These are phyloP conservation scores for Nasonia longicornis DNA, from an alignment of 1,140 invertebrate genomes.

Conservation along the genomic window DNA sequence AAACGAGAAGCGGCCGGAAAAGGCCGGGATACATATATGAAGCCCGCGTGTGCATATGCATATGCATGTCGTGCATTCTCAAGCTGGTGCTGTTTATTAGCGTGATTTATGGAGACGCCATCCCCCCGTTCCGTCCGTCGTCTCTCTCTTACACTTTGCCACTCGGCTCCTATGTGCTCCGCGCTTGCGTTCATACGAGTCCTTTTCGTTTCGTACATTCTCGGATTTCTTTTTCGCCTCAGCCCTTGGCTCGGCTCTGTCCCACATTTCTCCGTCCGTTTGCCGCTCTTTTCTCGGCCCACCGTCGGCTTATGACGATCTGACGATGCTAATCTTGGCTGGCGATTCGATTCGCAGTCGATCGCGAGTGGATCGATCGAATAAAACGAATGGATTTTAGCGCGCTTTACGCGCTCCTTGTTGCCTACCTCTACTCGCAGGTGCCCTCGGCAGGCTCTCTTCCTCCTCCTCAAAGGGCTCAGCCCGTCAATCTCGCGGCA, in stretches of 20 bases:
- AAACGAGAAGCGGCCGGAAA: conserved; percentile 11
- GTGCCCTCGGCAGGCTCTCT: not conserved
- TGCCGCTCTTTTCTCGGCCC: not conserved
- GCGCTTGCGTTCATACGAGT: not conserved
- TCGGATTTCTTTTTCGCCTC: conserved; percentile 31
- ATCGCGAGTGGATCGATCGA: not conserved
- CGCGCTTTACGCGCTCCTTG: not conserved
- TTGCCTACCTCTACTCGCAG: not conserved
- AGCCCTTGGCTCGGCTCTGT: conserved; percentile 42
- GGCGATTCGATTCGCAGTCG: not conserved
- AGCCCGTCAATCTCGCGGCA: conserved; percentile 26
- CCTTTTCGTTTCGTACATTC: conserved; percentile 31
- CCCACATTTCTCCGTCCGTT: conserved; percentile 48
- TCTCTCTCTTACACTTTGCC: conserved; percentile 20
- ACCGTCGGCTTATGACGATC: not conserved
- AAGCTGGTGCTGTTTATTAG: conserved; percentile 54
- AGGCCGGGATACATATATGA: conserved; percentile 36
- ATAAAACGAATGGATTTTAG: conserved; percentile 22
- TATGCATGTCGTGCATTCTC: conserved; percentile 47
- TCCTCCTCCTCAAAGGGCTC: conserved; percentile 8
- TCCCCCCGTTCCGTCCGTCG: conserved; percentile 25
- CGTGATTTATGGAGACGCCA: conserved; percentile 56
- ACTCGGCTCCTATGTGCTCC: conserved; percentile 3
- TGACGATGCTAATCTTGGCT: conserved; percentile 26
- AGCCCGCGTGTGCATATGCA: conserved; percentile 32